Evolutionary conservation across 2,888 invertebrate genomes (phyloP).

Genomic region (Pyrrhia umbra): DNA sequence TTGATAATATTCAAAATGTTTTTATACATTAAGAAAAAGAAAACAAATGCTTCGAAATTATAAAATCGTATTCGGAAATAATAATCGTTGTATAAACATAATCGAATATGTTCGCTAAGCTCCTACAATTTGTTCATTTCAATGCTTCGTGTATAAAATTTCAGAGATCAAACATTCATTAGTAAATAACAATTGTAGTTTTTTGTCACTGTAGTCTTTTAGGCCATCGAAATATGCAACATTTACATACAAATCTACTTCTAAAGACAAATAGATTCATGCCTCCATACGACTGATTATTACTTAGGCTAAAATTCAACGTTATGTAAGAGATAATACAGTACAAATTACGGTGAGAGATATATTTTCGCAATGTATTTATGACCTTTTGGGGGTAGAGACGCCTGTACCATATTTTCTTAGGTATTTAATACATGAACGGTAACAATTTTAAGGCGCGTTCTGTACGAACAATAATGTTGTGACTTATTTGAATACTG

Average conservation of each 20-base stretch:
- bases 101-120: not conserved
- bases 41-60: constrained; percentile 5
- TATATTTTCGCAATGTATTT: not conserved
- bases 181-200: constrained; percentile 13
- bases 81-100: constrained; percentile 36
- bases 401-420: not conserved
- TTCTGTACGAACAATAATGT: not conserved
- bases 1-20: constrained; percentile 17
- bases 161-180: constrained; percentile 50
- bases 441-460: not conserved
- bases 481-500: not conserved
- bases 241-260: constrained; percentile 26
- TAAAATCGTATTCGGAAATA: constrained; percentile 16
- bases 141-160: constrained; percentile 12
- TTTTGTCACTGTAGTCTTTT: constrained; percentile 6
- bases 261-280: constrained; percentile 43
- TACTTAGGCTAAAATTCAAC: constrained; percentile 9
- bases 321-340: not conserved
- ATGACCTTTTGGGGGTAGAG: not conserved
- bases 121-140: constrained; percentile 15
- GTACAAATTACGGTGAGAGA: not conserved
- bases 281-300: constrained; percentile 20
- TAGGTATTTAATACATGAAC: not conserved
- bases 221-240: constrained; percentile 28
- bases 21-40: constrained; percentile 9